These are phyloP conservation scores for Melanostigma gelatinosum DNA, from an alignment of 2,113 vertebrate species.

Conservation along the genomic window DNA sequence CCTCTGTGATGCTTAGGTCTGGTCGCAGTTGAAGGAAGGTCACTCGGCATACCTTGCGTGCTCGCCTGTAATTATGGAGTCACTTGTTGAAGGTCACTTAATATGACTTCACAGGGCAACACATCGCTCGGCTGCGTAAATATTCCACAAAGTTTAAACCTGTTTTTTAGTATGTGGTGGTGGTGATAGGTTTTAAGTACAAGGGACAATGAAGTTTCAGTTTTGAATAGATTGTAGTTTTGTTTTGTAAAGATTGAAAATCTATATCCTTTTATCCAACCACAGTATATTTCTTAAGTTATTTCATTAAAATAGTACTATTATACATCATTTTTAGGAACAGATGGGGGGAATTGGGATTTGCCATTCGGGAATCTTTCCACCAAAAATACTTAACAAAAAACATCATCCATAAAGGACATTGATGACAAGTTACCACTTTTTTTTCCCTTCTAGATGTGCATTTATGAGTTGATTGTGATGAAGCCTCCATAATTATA, in stretches of 20 bases:
- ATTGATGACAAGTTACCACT: background rate
- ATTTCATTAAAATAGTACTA: background rate
- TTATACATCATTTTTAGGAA: background rate
- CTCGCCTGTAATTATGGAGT: slow-evolving; percentile 71
- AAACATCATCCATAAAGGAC: slow-evolving; percentile 1
- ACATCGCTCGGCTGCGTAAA: slow-evolving; percentile 21
- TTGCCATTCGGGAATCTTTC: background rate
- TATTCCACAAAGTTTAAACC: slow-evolving; percentile 1
- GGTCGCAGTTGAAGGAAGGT: slow-evolving; percentile 71
- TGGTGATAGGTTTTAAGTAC: background rate
- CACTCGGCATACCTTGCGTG: slow-evolving; percentile 69
- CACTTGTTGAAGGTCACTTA: slow-evolving; percentile 74
- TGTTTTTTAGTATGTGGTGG: background rate
- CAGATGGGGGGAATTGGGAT: background rate
- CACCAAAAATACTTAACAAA: background rate
- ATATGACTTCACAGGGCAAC: slow-evolving; percentile 67
- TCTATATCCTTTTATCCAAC: background rate
- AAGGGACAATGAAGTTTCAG: background rate
- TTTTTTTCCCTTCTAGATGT: background rate
- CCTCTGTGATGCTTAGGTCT: slow-evolving; percentile 75
- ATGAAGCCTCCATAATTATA: slow-evolving; percentile 31
- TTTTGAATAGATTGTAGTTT: background rate
- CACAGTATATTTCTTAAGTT: background rate
- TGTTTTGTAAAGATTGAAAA: background rate
- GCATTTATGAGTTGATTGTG: slow-evolving; percentile 1